Evolutionary conservation across 2,888 invertebrate species (phyloP), one percentile per base, ranked within the genome.

Genomic region (Philereme transversata): DNA sequence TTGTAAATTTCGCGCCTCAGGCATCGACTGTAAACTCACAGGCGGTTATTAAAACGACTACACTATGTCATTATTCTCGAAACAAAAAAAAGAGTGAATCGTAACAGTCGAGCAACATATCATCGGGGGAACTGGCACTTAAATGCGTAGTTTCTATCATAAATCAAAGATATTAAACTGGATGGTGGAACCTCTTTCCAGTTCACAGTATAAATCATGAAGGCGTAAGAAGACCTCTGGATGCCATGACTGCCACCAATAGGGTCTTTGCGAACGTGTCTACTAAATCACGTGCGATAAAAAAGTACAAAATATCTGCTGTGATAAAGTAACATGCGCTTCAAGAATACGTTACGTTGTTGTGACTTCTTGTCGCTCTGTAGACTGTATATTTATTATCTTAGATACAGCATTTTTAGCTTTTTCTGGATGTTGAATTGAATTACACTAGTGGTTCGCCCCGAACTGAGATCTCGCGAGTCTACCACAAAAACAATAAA

Each of bases 101-200:
- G 87, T 88, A 86, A 86, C 87, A 85, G 81, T 75, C 84, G 79
- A 81, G 86, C 89, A 78, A 89, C 91, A 90, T 90, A 90, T 91
- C 90, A 90, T 87, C 84, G 83, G 76, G 79, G 82, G 58, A 87
- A 85, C 87, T 88, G 88, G 90, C 87, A 87, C 86, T 90, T 90
- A 90, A 84, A 82, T 84, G 83, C 81, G 87, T 88, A 88, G 89
- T 89, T 88, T 89, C 90, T 88, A 88, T 88, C 91, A 89, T 92
- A 92, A 92, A 92, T 92, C 92, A 92, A 90, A 90, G 84, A 92
- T 92, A 92, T 92, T 92, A 92, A 92, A 90, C 87, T 84, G 86
- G 84, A 88, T 86, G 88, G 88, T 86, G 88, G 90, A 88, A 90
- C 90, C 90, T 92, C 91, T 90, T 90, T 90, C 83, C 83, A 90